These are phyloP conservation scores for Lapara coniferarum DNA, from an alignment of 2,888 invertebrate species.

Conservation along the genomic window DNA sequence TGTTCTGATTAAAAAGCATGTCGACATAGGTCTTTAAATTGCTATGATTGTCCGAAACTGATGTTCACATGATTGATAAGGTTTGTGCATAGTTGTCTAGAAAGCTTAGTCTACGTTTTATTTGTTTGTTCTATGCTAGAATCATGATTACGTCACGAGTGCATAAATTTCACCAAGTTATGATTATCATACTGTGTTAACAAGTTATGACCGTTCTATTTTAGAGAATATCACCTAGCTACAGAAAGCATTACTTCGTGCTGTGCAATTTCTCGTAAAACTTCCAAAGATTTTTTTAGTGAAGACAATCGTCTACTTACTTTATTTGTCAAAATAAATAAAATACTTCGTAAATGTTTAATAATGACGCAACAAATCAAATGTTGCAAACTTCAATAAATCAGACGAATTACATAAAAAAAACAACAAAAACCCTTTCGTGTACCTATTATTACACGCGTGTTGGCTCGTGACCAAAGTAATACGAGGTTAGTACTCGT, in stretches of 20 bases:
- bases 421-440: background rate
- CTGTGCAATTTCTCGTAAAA: too few species aligned
- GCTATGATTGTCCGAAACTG: background rate
- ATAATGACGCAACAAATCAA: background rate
- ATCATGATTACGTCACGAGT: too few species aligned
- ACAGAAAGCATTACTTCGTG: too few species aligned
- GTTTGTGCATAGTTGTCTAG: background rate
- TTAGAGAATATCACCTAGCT: too few species aligned
- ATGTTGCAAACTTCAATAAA: conserved; percentile 1
- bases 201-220: too few species aligned
- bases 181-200: too few species aligned
- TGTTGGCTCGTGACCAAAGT: conserved; percentile 63
- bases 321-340: too few species aligned
- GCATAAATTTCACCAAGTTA: too few species aligned
- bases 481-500: conserved; percentile 61
- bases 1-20: conserved; percentile 26
- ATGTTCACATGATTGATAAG: background rate
- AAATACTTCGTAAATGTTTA: too few species aligned
- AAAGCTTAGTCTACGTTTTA: background rate
- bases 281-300: too few species aligned
- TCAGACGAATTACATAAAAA: conserved; percentile 16
- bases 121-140: too few species aligned
- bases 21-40: background rate
- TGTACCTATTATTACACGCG: conserved; percentile 55
- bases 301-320: too few species aligned